phyloP scores from a whole-genome alignment of 2,888 invertebrate genomes.

The Lagria hirta region DNA sequence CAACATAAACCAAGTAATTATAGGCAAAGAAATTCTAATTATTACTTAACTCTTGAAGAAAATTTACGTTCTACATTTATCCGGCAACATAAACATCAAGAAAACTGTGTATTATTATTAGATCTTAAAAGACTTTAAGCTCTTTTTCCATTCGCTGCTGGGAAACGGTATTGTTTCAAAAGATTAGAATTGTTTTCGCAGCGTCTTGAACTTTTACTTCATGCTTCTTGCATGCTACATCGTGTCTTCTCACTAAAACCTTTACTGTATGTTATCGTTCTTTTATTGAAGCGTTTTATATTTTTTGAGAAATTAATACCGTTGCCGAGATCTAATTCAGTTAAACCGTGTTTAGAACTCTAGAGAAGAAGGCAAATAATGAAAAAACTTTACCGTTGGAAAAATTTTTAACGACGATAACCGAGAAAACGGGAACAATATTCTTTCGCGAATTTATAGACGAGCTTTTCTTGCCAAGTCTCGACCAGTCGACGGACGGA shows the following conservation, averaged over 20 bases:
- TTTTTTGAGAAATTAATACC: slow-evolving; percentile 24
- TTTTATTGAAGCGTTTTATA: no score
- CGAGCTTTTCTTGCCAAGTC: slow-evolving; percentile 15
- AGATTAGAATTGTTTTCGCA: slow-evolving; percentile 24
- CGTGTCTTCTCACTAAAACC: slow-evolving; percentile 5
- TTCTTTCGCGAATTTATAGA: slow-evolving; percentile 28
- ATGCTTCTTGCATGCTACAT: slow-evolving; percentile 22
- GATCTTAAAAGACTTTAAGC: slow-evolving; percentile 20
- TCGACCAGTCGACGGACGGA: slow-evolving; percentile 19
- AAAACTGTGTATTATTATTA: slow-evolving; percentile 24
- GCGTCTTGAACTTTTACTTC: slow-evolving; percentile 14
- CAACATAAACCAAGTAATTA: slow-evolving; percentile 18
- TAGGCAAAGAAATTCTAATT: slow-evolving; percentile 19
- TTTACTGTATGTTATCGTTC: no score
- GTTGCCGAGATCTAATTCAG: slow-evolving; percentile 16
- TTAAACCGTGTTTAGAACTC: slow-evolving; percentile 22
- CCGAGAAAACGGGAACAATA: slow-evolving; percentile 26
- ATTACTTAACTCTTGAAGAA: slow-evolving; percentile 15
- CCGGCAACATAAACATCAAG: slow-evolving; percentile 21
- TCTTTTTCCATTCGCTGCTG: slow-evolving; percentile 9
- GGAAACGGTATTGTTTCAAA: slow-evolving; percentile 21
- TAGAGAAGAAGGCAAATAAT: slow-evolving; percentile 24
- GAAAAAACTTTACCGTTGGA: slow-evolving; percentile 30
- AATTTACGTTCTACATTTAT: slow-evolving; percentile 6
- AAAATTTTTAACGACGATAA: slow-evolving; percentile 28